Evolutionary conservation across 2,113 vertebrate species (phyloP).

Genomic region (Corapipo altera): DNA sequence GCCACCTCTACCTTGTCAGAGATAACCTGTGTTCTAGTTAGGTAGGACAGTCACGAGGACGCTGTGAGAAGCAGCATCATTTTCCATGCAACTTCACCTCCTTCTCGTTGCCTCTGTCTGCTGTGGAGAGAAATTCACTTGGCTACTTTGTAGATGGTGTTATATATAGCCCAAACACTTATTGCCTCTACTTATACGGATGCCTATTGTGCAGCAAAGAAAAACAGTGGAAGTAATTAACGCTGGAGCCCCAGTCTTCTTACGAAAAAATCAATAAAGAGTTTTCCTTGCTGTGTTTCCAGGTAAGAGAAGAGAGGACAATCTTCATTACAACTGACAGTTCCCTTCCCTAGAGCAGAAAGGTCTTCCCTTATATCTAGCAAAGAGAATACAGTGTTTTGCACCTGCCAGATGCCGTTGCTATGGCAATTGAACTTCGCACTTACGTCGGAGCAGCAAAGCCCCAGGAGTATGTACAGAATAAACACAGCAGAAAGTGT

Average conservation of each 20-base stretch:
- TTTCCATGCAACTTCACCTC: background rate
- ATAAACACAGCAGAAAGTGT: background rate
- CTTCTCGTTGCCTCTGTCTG: background rate
- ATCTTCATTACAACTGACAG: slow-evolving; percentile 7
- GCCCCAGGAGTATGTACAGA: background rate
- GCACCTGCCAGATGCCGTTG: slow-evolving; percentile 34
- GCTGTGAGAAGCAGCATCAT: background rate
- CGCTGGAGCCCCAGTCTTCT: background rate
- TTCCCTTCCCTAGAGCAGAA: background rate
- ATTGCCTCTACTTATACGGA: background rate
- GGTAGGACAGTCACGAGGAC: background rate
- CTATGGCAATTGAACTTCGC: slow-evolving; percentile 1
- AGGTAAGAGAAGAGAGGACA: background rate
- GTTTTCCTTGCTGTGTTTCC: background rate
- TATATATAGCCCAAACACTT: background rate
- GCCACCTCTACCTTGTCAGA: background rate
- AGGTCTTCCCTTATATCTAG: background rate
- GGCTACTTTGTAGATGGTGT: background rate
- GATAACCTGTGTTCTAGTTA: background rate
- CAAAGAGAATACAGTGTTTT: background rate
- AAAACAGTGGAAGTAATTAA: slow-evolving; percentile 3
- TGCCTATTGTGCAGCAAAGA: background rate
- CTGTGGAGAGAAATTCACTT: background rate
- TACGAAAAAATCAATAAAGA: background rate
- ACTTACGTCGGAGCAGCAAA: background rate